Percentiles rank a stretch among this genome's conserved stretches.
These are phyloP conservation scores for Polia nebulosa DNA, from an alignment of 2,888 invertebrate genomes.

Conservation along the genomic window DNA sequence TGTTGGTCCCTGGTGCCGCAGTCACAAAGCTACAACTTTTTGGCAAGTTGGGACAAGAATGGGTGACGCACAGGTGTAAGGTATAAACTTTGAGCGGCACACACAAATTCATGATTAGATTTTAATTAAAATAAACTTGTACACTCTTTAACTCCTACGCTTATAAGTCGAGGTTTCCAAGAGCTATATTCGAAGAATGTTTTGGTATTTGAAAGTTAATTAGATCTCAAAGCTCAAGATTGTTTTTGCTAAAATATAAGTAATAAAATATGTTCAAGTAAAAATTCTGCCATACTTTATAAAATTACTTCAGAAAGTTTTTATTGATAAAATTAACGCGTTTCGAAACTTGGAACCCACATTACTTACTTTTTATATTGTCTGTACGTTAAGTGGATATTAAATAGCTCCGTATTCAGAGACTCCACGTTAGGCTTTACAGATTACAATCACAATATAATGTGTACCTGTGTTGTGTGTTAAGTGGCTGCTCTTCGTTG, in stretches of 20 bases:
- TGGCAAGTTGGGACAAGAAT: slow-evolving; percentile 63
- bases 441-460: slow-evolving; percentile 47
- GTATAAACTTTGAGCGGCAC: slow-evolving; percentile 57
- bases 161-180: slow-evolving; percentile 3
- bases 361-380: slow-evolving; percentile 5
- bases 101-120: slow-evolving; percentile 40
- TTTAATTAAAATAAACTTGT: slow-evolving; percentile 46
- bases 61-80: slow-evolving; percentile 61
- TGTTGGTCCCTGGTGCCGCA: slow-evolving; percentile 64
- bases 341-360: slow-evolving; percentile 4
- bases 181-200: slow-evolving; percentile 1
- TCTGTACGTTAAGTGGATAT: slow-evolving; percentile 31
- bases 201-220: slow-evolving; percentile 18
- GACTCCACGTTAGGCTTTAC: slow-evolving; percentile 18
- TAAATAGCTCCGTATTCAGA: slow-evolving; percentile 19
- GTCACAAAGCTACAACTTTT: slow-evolving; percentile 71
- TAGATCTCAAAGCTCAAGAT: slow-evolving; percentile 10
- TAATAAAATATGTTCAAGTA: slow-evolving; percentile 10
- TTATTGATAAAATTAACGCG: slow-evolving; percentile 3
- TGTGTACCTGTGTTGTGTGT: slow-evolving; percentile 25
- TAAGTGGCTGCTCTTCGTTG: slow-evolving; percentile 17
- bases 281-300: background rate
- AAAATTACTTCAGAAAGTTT: background rate
- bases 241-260: background rate
- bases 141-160: background rate